phyloP scores from a whole-genome alignment of 2,797 vertebrate species.

The Intellagama lesueurii region DNA sequence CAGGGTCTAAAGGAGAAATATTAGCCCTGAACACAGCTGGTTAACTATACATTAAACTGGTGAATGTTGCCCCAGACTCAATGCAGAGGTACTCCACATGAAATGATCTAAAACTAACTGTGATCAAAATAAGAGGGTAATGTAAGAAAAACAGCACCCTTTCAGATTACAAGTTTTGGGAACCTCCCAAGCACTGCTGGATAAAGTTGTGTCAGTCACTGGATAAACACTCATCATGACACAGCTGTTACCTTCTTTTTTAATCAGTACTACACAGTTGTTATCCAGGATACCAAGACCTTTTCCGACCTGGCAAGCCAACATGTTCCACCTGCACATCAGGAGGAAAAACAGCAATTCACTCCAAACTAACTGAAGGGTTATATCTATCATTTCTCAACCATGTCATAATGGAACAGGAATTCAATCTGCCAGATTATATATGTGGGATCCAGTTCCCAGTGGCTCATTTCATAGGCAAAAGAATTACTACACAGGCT shows the following conservation, averaged over 20 bases:
- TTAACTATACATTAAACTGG: neutral
- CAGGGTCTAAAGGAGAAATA: conserved; percentile 44
- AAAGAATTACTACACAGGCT: neutral
- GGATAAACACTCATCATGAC: neutral
- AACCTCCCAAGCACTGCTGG: conserved; percentile 50
- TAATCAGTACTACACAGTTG: neutral
- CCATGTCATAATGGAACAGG: neutral
- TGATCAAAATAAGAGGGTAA: neutral
- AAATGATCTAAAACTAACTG: neutral
- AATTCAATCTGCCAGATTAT: neutral
- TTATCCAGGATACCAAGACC: conserved; percentile 3
- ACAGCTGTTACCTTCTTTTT: conserved; percentile 31
- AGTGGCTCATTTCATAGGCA: conserved; percentile 17
- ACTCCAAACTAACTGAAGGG: neutral
- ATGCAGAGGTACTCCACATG: neutral
- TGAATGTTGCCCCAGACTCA: neutral
- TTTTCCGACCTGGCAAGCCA: neutral
- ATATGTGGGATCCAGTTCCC: rapidly evolving
- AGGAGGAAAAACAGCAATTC: neutral
- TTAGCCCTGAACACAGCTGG: neutral
- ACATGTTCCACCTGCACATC: conserved; percentile 12
- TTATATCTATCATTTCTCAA: neutral
- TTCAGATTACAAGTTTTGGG: conserved; percentile 58
- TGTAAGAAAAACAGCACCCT: conserved; percentile 59
- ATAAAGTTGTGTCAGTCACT: conserved; percentile 54